Percentiles rank a stretch among this genome's conserved stretches.
Conservation (phyloP, 2,888 invertebrate species). For the Nebria salina region DNA sequence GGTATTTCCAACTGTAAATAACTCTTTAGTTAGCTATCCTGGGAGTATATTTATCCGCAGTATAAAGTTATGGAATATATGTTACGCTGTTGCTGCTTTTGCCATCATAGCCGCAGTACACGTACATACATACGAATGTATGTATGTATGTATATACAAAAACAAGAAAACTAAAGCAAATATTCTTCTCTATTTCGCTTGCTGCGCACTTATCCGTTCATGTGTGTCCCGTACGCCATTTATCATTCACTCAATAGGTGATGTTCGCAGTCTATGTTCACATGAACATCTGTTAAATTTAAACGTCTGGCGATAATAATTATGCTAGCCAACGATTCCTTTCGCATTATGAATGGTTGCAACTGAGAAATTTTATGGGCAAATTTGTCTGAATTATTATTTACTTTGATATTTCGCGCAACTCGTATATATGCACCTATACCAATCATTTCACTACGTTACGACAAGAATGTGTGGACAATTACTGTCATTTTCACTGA, state of each 20-base stretch:
- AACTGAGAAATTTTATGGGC: background rate
- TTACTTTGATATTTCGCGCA: background rate
- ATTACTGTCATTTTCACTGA: background rate
- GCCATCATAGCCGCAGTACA: too few species aligned
- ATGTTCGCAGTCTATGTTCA: background rate
- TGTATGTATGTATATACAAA: background rate
- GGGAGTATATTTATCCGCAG: too few species aligned
- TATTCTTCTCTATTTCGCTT: background rate
- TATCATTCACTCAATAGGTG: background rate
- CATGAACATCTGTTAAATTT: constrained; percentile 1
- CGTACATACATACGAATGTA: too few species aligned
- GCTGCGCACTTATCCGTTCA: background rate
- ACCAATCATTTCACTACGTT: background rate
- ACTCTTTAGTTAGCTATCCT: too few species aligned
- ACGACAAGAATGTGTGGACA: background rate
- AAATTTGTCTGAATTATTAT: background rate
- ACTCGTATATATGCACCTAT: background rate
- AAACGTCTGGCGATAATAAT: background rate
- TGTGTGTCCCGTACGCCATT: background rate
- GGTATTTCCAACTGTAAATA: too few species aligned
- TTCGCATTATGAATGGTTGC: background rate
- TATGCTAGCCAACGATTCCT: background rate
- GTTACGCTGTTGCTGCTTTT: too few species aligned
- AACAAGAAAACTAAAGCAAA: background rate
- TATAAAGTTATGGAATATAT: too few species aligned